Evolutionary conservation across 2,113 vertebrate genomes (phyloP), one percentile per base, ranked within the genome.

Genomic region (Formicarius rufipectus): DNA sequence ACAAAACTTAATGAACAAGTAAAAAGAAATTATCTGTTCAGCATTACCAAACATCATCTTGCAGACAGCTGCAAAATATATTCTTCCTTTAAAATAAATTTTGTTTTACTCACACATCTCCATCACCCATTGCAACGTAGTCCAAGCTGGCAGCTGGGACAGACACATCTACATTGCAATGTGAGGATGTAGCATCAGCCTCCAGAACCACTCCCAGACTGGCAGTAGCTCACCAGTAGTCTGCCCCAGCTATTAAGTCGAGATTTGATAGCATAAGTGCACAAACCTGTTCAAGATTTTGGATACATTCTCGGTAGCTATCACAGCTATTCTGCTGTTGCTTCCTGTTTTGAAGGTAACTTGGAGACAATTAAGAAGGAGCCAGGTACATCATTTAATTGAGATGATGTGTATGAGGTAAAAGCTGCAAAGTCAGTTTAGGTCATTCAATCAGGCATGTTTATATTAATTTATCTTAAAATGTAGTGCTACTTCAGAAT

Each of bases 61-160:
- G 45, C 50, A 58, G 42, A 31, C 22, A 58, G 30, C 69, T 79
- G 25, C n/a, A 68, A 81, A 84, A 69, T 11, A 30, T 12, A 4
- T 30, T 76, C 5, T 45, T 67, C 24, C 68, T 74, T 58, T 47
- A 53, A 64, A 87, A 40, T 28, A 18, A 7, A 13, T 63, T 35
- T 49, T 25, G 5, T 45, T 89, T 33, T 44, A 16, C 27, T 79
- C 50, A 55, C 25, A 11, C 42, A 15, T 72, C 40, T 68, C 3
- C 0, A 47, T 64, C 4, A 2, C 18, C 47, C 4, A 0, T 49
- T 68, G 66, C 35, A 24, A 0, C 27, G 25, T 56, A 64, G 60
- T 18, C 28, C 35, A 22, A 11, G 44, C n/a, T 69, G 40, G 9
- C 15, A 33, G 17, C 3, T 42, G 30, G 50, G 39, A 31, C 35